Evolutionary conservation across 2,888 invertebrate genomes (phyloP).

Genomic region (Periphyllus acericola): DNA sequence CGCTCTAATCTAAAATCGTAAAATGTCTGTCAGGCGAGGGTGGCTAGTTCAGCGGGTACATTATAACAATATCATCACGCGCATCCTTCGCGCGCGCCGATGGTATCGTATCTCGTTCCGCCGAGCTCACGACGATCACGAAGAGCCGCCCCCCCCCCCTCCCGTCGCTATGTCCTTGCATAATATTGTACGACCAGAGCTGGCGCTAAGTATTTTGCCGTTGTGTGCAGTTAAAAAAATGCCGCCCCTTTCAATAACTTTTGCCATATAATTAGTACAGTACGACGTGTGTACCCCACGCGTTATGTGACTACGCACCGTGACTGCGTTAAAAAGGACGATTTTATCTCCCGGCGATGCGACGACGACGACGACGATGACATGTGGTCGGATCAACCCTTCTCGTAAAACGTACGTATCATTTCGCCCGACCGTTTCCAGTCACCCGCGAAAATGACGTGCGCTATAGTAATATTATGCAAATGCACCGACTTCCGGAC

Average conservation of each 20-base stretch:
- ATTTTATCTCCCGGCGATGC: not conserved
- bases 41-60: too few relatives aligned
- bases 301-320: not conserved
- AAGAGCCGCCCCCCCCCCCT: too few relatives aligned
- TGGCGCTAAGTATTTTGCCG: too few relatives aligned
- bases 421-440: not conserved
- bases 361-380: not conserved
- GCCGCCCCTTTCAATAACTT: too few relatives aligned
- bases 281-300: not conserved
- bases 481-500: not conserved
- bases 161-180: too few relatives aligned
- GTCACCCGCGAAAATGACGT: constrained; percentile 15
- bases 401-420: too few relatives aligned
- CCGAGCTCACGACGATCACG: too few relatives aligned
- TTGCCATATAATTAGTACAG: too few relatives aligned
- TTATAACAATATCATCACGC: not conserved
- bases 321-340: not conserved
- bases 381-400: not conserved
- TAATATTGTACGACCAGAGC: too few relatives aligned
- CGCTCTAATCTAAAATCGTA: too few relatives aligned
- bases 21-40: too few relatives aligned
- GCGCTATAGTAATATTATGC: not conserved
- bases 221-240: too few relatives aligned
- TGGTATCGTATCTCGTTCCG: not conserved
- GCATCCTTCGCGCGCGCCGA: not conserved